Base-by-base conservation (phyloP, 2,888 invertebrate genomes). In the Yponomeuta malinellus region DNA sequence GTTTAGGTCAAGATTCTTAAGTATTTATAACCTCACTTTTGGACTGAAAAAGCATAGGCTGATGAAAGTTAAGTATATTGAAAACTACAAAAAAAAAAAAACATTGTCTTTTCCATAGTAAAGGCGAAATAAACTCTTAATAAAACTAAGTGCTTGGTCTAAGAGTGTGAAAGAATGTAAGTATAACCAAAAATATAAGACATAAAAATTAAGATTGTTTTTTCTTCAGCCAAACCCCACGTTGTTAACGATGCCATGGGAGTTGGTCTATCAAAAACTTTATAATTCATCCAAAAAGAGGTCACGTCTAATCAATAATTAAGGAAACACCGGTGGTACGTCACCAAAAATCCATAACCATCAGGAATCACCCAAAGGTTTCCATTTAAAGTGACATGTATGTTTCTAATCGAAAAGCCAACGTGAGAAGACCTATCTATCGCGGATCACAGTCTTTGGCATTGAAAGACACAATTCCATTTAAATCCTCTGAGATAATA, bases 401-500 rank as follows among this genome's bases (percentile, higher is more conserved):
- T 15, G 52, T 15, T 59, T 15, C 15, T 59, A 12, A 59, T 4
- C 4, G 52, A 59, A 59, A 59, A 15, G 52, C 52, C 5, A 15
- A 15, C 2, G 8, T 4, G 15, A 59, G 15, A 59, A 15, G 15
- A 10, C 10, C 52, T 5, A 59, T 59, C 52, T 59, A 15, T 59
- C 12, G 52, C 52, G 52, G 52, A 12, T 59, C 52, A 59, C 9
- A 43, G 52, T 59, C 15, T 59, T 59, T 15, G 52, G 15, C 52
- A 59, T 59, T 59, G 52, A 59, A 59, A 9, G 6, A 59, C 52
- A 15, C 52, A 59, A 12, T 15, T 59, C 52, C 52, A 12, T 59
- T 12, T 59, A 59, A 4, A 59, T 15, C 15, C 12, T 3, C 8
- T 15, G 52, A 79, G 73, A 73, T 81, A 75, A 82, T 86, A 76